Evolutionary conservation across 2,113 vertebrate genomes (phyloP).

Genomic region (Macroglossus sobrinus): DNA sequence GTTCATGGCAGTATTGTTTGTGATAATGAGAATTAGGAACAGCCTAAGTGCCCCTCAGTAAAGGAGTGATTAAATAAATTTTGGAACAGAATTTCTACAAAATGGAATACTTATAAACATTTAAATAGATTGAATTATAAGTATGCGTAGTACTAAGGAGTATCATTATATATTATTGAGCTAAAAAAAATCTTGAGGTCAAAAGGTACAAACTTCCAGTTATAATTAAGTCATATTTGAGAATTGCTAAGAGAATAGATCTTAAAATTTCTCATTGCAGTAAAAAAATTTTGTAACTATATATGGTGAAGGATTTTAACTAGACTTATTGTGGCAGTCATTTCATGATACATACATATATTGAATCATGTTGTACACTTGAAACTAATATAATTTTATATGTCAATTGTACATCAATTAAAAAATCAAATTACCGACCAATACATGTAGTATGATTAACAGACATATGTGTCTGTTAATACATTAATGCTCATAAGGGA

Average conservation of each 20-base stretch:
- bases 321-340: background rate
- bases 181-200: background rate
- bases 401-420: background rate
- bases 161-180: background rate
- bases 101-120: background rate
- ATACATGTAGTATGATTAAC: background rate
- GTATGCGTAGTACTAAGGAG: background rate
- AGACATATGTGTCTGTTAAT: background rate
- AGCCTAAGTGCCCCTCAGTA: background rate
- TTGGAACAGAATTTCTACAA: background rate
- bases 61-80: background rate
- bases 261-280: background rate
- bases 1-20: background rate
- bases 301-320: background rate
- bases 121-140: background rate
- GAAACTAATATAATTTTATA: background rate
- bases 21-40: background rate
- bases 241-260: background rate
- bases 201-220: background rate
- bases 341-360: background rate
- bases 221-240: background rate
- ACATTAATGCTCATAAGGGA: no score
- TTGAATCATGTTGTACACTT: background rate
- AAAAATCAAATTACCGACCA: background rate
- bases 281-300: background rate